A percentile compares a stretch with the other conserved stretches of the same genome.
Conservation (phyloP, 2,888 invertebrate species). For the Lithophane socia region DNA sequence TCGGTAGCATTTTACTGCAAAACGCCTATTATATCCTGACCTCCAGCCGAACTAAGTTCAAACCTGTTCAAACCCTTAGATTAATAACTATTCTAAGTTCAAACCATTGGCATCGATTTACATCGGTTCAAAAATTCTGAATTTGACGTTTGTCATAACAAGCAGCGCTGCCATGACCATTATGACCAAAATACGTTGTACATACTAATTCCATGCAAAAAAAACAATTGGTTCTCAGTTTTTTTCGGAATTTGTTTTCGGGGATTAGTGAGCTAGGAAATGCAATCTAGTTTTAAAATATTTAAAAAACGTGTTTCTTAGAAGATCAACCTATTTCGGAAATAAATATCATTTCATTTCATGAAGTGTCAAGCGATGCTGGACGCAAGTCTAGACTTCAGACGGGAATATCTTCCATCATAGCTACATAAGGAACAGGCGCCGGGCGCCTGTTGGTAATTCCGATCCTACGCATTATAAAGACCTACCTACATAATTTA, state of each 20-base stretch:
- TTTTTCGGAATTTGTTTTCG: background rate
- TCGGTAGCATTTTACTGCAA: background rate
- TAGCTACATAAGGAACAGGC: slow-evolving; percentile 1
- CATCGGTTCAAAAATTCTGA: background rate
- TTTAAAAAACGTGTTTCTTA: background rate
- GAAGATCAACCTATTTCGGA: background rate
- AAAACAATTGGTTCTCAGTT: background rate
- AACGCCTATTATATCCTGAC: slow-evolving; percentile 6
- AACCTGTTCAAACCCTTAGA: background rate
- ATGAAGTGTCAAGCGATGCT: background rate
- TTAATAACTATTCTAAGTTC: background rate
- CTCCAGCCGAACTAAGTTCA: background rate
- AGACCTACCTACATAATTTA: background rate
- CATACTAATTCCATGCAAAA: background rate
- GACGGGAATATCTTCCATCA: slow-evolving; percentile 41
- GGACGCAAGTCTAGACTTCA: slow-evolving; percentile 33
- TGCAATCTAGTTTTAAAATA: background rate
- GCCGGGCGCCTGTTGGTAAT: slow-evolving; percentile 50
- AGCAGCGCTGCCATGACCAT: background rate
- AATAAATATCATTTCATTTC: background rate
- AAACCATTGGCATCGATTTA: background rate
- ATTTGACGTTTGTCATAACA: background rate
- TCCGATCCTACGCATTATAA: slow-evolving; percentile 9
- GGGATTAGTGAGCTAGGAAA: background rate
- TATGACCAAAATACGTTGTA: background rate